Evolutionary conservation across 92 coral and sea anemone species (phyloP).

Genomic region (Parazoanthus atlanticus): DNA sequence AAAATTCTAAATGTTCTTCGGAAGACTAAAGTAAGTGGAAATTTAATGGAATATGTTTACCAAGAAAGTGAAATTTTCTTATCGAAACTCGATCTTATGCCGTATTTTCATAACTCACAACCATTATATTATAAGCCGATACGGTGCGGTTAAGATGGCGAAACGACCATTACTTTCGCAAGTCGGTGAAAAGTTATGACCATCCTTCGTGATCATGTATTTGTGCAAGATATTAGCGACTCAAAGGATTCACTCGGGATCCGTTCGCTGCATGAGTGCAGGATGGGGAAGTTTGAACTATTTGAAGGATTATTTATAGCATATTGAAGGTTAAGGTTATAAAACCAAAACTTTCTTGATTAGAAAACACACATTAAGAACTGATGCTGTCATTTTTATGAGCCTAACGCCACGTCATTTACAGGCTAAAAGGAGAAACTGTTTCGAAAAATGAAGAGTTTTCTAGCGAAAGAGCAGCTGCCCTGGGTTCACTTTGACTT

Average conservation of each 20-base stretch:
- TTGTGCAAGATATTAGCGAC: neutral
- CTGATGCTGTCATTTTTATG: neutral
- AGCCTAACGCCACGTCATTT: neutral
- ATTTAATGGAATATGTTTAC: neutral
- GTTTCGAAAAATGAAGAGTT: neutral
- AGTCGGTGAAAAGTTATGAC: neutral
- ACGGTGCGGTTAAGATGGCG: neutral
- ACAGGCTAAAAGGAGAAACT: neutral
- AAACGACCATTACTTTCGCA: neutral
- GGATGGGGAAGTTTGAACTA: too few species aligned
- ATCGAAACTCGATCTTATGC: neutral
- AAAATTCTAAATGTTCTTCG: constrained; percentile 29
- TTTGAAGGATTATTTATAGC: neutral
- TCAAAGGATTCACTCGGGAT: neutral
- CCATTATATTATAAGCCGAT: neutral
- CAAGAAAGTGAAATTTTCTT: neutral
- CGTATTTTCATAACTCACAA: neutral
- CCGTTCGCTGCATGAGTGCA: too few species aligned
- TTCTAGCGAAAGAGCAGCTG: neutral
- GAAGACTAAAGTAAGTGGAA: constrained; percentile 21
- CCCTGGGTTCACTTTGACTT: neutral
- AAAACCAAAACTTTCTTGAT: neutral
- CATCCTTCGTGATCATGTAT: neutral
- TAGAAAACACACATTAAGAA: neutral
- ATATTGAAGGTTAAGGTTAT: neutral